These are phyloP conservation scores for Drosophila algonquin DNA, from an alignment of 2,888 invertebrate species.

Conservation along the genomic window DNA sequence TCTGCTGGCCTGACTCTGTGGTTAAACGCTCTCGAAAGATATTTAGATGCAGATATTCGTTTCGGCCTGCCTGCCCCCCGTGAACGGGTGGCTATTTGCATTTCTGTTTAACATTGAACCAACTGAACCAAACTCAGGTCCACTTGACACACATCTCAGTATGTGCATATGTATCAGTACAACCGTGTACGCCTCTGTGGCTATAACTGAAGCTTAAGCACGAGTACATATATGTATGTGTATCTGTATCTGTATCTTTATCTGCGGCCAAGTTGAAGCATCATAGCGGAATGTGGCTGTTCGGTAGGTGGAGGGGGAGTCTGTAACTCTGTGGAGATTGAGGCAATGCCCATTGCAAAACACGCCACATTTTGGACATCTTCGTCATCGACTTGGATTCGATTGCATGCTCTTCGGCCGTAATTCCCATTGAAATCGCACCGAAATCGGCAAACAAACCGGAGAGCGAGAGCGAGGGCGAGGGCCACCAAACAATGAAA, in stretches of 20 bases:
- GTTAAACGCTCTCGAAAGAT: not conserved
- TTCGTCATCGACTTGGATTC: constrained; percentile 26
- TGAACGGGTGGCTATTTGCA: too few relatives aligned
- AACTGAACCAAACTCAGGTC: constrained; percentile 12
- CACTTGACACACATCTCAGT: constrained; percentile 32
- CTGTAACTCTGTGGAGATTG: not conserved
- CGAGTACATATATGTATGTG: too few relatives aligned
- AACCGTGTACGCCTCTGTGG: too few relatives aligned
- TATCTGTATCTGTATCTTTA: not conserved
- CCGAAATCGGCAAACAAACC: constrained; percentile 22
- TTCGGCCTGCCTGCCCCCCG: not conserved
- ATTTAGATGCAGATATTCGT: constrained; percentile 15
- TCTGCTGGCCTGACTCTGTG: not conserved
- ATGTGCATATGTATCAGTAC: too few relatives aligned
- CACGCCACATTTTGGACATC: constrained; percentile 19
- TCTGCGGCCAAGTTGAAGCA: not conserved
- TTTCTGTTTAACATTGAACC: constrained; percentile 39
- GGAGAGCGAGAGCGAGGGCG: not conserved
- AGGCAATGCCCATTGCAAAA: constrained; percentile 39
- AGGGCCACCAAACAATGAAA: constrained; percentile 22
- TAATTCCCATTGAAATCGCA: constrained; percentile 48
- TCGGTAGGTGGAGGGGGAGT: constrained; percentile 26
- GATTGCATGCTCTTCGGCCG: constrained; percentile 38
- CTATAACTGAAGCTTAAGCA: too few relatives aligned
- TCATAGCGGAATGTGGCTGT: too few relatives aligned